A percentile compares a stretch with the other conserved stretches of the same genome.
Conservation (phyloP, 2,113 vertebrate species). For the Catharus fuscescens region DNA sequence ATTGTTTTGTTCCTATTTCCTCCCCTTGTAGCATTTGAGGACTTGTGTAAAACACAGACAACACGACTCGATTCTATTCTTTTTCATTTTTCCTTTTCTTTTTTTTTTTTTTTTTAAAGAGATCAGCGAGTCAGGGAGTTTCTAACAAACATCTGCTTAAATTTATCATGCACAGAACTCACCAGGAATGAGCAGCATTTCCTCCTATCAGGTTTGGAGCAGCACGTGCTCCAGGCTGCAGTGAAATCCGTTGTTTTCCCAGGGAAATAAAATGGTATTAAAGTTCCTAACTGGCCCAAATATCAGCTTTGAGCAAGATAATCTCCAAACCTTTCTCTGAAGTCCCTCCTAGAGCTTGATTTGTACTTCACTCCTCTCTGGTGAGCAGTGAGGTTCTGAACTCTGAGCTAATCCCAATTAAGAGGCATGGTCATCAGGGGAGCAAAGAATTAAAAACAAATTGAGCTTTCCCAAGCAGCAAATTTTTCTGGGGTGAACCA, state of each 20-base stretch:
- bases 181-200: not conserved
- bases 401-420: not conserved
- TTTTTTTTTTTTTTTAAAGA: not conserved
- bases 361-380: not conserved
- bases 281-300: not conserved
- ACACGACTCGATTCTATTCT: rapidly evolving
- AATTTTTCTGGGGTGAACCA: not conserved
- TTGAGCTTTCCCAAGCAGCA: not conserved
- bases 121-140: not conserved
- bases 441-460: not conserved
- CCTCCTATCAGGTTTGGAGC: not conserved
- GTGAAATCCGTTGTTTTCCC: not conserved
- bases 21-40: not conserved
- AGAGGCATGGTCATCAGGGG: not conserved
- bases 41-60: not conserved
- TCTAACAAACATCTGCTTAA: not conserved
- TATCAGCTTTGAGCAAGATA: not conserved
- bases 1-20: not conserved
- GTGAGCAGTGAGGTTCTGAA: not conserved
- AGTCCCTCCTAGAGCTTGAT: not conserved
- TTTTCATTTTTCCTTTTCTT: no score
- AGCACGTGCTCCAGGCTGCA: not conserved
- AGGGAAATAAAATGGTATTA: not conserved
- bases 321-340: not conserved
- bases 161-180: not conserved